Evolutionary conservation across 1,140 invertebrate genomes (phyloP), one percentile per base, ranked within the genome.

Genomic region (Drosophila tropicalis): DNA sequence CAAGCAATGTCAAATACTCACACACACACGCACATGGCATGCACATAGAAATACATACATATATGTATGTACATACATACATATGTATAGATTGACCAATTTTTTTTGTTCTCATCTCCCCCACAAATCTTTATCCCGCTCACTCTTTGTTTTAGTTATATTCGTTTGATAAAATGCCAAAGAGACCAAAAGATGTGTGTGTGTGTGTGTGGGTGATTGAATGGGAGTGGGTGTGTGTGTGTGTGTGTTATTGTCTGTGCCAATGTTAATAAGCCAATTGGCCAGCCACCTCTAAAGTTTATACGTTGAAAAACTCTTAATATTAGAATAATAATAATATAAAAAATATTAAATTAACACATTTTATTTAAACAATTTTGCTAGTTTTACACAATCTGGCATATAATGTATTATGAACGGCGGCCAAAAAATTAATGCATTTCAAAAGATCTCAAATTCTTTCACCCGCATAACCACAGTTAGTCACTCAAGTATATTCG

Each of bases 251-350:
- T 29, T 32, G 40, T 34, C 36, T 71, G 39, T 79, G 68, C 68
- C 68, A 78, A 75, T 79, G 63, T 81, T 86, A 75, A 77, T 78
- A 81, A 79, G 72, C 76, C 40, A 77, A 62, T 64, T 56, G 61
- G 61, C 41, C 72, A 64, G 47, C 15, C 17, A 61, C 12, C 12
- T 61, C 5, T 25, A 22, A 29, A 19, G 36, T 62, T 29, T 44
- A 62, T 47, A 41, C 25, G 6, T 44, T 32, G 22, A 5, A 15
- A 17, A 17, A 15, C 10, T 15, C 56, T 19, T 10, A 25, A 56
- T 32, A 15, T 32, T 1, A 56, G 54, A 2, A n/a, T n/a, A 68
- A 71, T 69, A 36, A 55, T 25, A 29, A 29, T 1, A 29, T 29
- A 29, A 3, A 29, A 29, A 5, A 29, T 6, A 29, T 29, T 29